These are phyloP conservation scores for Anthoptus insignis DNA, from an alignment of 2,888 invertebrate genomes.

Conservation along the genomic window DNA sequence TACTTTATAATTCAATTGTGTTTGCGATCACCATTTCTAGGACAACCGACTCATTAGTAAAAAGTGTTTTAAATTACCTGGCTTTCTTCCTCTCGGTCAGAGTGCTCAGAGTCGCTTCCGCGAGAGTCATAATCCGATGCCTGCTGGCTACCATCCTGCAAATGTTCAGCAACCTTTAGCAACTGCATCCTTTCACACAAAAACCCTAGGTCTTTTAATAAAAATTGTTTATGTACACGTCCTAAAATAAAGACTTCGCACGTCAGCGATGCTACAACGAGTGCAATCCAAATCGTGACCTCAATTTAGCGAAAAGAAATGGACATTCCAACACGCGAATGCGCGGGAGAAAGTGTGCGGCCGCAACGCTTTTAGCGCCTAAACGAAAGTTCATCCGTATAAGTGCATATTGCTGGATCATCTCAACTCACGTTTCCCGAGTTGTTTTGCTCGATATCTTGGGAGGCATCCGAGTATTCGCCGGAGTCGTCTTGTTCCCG, in stretches of 20 bases:
- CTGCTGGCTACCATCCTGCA: conserved; percentile 76
- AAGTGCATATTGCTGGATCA: conserved; percentile 50
- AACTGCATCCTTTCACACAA: conserved; percentile 66
- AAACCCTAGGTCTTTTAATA: conserved; percentile 13
- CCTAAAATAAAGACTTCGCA: conserved; percentile 63
- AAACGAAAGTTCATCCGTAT: conserved; percentile 73
- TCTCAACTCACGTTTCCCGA: conserved; percentile 78
- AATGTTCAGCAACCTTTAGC: conserved; percentile 74
- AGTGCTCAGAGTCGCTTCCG: conserved; percentile 83
- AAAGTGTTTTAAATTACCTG: conserved; percentile 80
- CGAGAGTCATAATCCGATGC: conserved; percentile 84
- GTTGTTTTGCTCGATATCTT: conserved; percentile 78
- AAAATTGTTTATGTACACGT: conserved; percentile 48
- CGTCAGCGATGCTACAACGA: conserved; percentile 69
- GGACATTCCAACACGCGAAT: conserved; percentile 80
- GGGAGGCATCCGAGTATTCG: conserved; percentile 82
- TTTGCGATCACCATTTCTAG: conserved; percentile 22
- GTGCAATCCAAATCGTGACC: conserved; percentile 79
- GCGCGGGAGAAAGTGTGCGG: conserved; percentile 79
- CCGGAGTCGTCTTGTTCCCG: conserved; percentile 78
- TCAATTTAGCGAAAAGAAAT: conserved; percentile 83
- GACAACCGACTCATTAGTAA: background rate
- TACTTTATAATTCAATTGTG: conserved; percentile 31
- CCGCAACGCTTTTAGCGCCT: conserved; percentile 75
- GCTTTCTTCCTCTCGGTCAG: conserved; percentile 91